Evolutionary conservation across 1,140 invertebrate species (phyloP), one percentile per base, ranked within the genome.

Genomic region (Papilio helenus): DNA sequence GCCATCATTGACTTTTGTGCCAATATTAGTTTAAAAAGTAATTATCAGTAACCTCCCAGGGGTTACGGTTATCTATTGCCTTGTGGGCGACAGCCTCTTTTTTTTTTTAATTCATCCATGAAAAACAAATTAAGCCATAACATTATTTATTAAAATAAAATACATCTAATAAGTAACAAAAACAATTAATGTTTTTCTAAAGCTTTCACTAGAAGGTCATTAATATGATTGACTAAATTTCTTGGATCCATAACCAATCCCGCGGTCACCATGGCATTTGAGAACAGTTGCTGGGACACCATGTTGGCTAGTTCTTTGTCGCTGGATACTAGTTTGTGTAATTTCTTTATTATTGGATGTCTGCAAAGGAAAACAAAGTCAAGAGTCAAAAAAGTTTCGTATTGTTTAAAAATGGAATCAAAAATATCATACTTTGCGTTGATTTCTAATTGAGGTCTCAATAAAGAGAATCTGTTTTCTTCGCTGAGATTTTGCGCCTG

Each of bases 211-310:
- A 99, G 92, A 29, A 99, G 95, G 85, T 98, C 96, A 93, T 99
- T 99, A 93, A 99, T 97, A 49, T 97, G 96, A 12, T 96, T 96
- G 10, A 99, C 95, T 76, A 99, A 95, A 82, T 96, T 96, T 81
- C 98, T 95, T 0, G 99, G 97, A 95, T 99, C 99, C 90, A 99
- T 97, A 1, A 99, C 96, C n/a, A 99, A 95, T 12, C 99, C 99
- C 68, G 99, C 99, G 26, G 97, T 97, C 7, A 99, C 97, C 98
- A 99, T 98, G 1, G 98, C 98, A 95, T 99, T 99, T 65, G 97
- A 97, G 90, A 99, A 99, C 14, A 99, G 90, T 95, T 99, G 99
- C 92, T 99, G 96, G 1, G 97, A 96, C 5, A 99, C 93, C 82
- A 99, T 95, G 86, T 97, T 96, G 0, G 98, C 98, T 79, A 99